These are phyloP conservation scores for Cyrtodaria siliqua DNA, from an alignment of 2,888 invertebrate species.

Conservation along the genomic window DNA sequence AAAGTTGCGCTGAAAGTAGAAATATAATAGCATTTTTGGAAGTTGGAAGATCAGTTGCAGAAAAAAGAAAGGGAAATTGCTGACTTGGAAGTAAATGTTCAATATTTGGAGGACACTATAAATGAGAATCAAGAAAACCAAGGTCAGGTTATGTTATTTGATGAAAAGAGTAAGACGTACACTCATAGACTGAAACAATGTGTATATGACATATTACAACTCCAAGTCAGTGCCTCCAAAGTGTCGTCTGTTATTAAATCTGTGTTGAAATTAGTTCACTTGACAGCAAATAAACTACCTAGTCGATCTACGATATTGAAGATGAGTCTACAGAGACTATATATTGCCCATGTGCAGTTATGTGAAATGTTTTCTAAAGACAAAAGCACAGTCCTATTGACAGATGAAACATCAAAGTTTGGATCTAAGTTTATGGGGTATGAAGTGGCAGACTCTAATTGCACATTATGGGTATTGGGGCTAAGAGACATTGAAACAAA, in stretches of 20 bases:
- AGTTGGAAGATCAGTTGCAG: background rate
- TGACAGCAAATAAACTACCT: slow-evolving; percentile 32
- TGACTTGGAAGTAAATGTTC: slow-evolving; percentile 13
- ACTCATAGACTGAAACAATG: slow-evolving; percentile 20
- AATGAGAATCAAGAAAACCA: slow-evolving; percentile 22
- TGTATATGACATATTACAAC: slow-evolving; percentile 32
- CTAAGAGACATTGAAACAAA: slow-evolving; percentile 41
- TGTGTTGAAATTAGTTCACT: slow-evolving; percentile 32
- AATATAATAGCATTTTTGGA: slow-evolving; percentile 23
- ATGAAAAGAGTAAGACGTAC: slow-evolving; percentile 30
- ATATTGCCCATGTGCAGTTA: slow-evolving; percentile 40
- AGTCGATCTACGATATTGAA: slow-evolving; percentile 31
- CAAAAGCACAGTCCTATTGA: slow-evolving; percentile 31
- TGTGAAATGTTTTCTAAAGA: slow-evolving; percentile 41
- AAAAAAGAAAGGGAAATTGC: slow-evolving; percentile 11
- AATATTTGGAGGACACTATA: slow-evolving; percentile 7
- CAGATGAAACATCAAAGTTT: slow-evolving; percentile 52
- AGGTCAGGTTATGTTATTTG: slow-evolving; percentile 1
- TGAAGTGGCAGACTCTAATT: slow-evolving; percentile 31
- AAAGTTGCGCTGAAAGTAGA: slow-evolving; percentile 11
- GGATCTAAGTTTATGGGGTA: slow-evolving; percentile 36
- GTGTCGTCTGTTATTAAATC: slow-evolving; percentile 22
- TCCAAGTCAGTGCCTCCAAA: slow-evolving; percentile 34
- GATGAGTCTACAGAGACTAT: slow-evolving; percentile 49
- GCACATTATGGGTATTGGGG: slow-evolving; percentile 35